These are phyloP conservation scores for Drosophila borealis DNA, from an alignment of 2,888 invertebrate species.

Conservation along the genomic window DNA sequence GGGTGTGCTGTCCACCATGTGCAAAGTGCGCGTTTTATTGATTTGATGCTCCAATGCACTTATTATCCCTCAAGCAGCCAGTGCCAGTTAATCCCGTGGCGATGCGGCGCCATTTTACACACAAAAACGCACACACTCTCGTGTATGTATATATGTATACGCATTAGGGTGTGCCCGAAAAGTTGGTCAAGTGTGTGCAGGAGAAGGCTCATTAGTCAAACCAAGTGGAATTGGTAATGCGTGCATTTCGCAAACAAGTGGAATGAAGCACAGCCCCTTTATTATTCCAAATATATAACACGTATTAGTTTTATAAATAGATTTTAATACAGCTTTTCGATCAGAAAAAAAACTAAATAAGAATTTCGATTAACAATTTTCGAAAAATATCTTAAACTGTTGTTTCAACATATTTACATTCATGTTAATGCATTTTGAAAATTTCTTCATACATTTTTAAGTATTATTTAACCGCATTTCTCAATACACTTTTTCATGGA, in stretches of 20 bases:
- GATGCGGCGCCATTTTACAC: constrained; percentile 63
- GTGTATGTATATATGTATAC: constrained; percentile 29
- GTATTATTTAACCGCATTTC: too few species aligned
- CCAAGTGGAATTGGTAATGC: constrained; percentile 59
- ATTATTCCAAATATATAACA: constrained; percentile 10
- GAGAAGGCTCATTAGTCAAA: constrained; percentile 64
- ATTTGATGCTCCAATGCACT: constrained; percentile 81
- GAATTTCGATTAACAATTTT: too few species aligned
- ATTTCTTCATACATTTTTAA: too few species aligned
- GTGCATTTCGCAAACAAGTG: constrained; percentile 1
- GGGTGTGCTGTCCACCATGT: constrained; percentile 58
- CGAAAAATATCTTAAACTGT: too few species aligned
- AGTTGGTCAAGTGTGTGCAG: constrained; percentile 58
- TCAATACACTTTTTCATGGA: too few species aligned
- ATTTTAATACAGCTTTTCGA: not conserved
- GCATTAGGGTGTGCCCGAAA: constrained; percentile 71
- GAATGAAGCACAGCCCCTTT: not conserved
- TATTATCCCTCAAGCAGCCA: constrained; percentile 78
- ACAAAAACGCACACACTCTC: constrained; percentile 23
- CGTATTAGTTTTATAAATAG: constrained; percentile 13
- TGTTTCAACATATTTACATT: too few species aligned
- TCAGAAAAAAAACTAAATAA: too few species aligned
- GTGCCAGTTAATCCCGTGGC: constrained; percentile 68
- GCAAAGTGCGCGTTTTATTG: constrained; percentile 80
- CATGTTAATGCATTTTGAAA: too few species aligned